Base-by-base conservation (phyloP, 2,888 invertebrate species). In the Alentia gelatinosa region DNA sequence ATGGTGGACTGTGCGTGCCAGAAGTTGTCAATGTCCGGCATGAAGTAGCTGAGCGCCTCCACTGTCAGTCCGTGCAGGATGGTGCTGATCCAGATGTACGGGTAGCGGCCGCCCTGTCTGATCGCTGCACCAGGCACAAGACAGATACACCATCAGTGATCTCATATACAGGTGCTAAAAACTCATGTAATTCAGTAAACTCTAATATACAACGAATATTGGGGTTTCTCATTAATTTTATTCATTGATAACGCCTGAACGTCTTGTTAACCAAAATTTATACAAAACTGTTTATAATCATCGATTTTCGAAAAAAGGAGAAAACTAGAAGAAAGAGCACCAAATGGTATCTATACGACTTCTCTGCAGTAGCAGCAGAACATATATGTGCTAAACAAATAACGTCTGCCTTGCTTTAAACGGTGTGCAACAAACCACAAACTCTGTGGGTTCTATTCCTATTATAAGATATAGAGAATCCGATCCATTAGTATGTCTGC, bases 1-100 rank as follows among this genome's bases (percentile, higher is more conserved):
- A 98, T 95, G 0, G 97, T 97, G 0, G 97, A 97, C 96, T 97
- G 98, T 0, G 98, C 97, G 95, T 98, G 98, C 98, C 98, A 98
- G 96, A 98, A 98, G 95, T 98, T 98, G 96, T 98, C 98, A 92
- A 97, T 97, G 92, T 98, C 97, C 0, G 98, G 98, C 33, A 97
- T 94, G 92, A 97, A 97, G 94, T 98, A 97, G 93, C 97, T 97
- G 94, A 98, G 96, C 93, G 97, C 97, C 96, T 98, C 98, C 40
- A 98, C 97, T 0, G 97, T 97, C 0, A 98, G 93, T 1, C 98
- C 98, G 94, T 98, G 98, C 1, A 98, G 95, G n/a, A 98, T 95
- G 0, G 97, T 97, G 0, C 97, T 97, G 30, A 98, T 94, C 98
- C 98, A 98, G 90, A 98, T 96, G 96, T 97, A 98, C 0, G 97